Evolutionary conservation across 2,888 invertebrate genomes (phyloP).

Genomic region (Tridacna crocea): DNA sequence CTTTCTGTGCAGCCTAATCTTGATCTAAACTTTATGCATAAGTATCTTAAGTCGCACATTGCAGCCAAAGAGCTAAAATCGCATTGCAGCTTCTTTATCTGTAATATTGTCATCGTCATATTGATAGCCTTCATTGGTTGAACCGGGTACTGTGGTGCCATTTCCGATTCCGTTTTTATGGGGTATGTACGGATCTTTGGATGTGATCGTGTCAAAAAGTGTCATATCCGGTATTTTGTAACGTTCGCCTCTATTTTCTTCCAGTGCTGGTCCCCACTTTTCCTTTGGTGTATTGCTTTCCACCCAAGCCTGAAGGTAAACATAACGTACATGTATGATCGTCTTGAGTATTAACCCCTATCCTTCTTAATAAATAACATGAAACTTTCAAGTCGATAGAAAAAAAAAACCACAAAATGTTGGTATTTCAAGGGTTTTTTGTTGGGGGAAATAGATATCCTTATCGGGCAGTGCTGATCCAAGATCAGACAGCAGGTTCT

Average conservation of each 20-base stretch:
- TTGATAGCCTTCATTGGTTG: neutral
- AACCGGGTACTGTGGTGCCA: neutral
- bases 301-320: slow-evolving; percentile 38
- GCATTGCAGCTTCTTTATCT: neutral
- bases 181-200: slow-evolving; percentile 1
- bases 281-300: slow-evolving; percentile 53
- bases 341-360: too few species aligned
- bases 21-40: too few species aligned
- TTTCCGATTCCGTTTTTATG: slow-evolving; percentile 2
- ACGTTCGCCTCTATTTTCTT: slow-evolving; percentile 52
- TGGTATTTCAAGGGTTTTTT: too few species aligned
- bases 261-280: slow-evolving; percentile 64
- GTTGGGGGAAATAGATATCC: too few species aligned
- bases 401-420: too few species aligned
- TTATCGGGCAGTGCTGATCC: too few species aligned
- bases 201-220: neutral
- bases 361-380: too few species aligned
- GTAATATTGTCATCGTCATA: neutral
- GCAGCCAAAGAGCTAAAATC: neutral
- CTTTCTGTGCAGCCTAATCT: too few species aligned
- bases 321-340: too few species aligned
- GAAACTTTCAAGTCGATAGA: too few species aligned
- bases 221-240: slow-evolving; percentile 43
- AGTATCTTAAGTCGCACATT: too few species aligned
- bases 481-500: too few species aligned